Evolutionary conservation across 2,888 invertebrate species (phyloP), one percentile per base, ranked within the genome.

Genomic region (Callyntrura sp.): DNA sequence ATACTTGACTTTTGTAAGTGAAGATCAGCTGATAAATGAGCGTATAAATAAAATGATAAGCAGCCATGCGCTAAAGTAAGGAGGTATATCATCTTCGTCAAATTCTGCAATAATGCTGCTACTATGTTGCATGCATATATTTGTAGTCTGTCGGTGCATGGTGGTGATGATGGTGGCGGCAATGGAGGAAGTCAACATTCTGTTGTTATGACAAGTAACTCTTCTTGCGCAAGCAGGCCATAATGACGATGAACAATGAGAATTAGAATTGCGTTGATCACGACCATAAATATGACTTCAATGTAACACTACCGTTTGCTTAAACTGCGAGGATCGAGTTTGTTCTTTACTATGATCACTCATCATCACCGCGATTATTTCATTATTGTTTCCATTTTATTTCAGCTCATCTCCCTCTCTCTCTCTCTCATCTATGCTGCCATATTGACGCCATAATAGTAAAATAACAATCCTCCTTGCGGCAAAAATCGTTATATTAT

Each of bases 241-340:
- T 83, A 55, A 83, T 83, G 51, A 83, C 68, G 70, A 51, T 70
- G 70, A 48, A 28, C 48, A 9, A 68, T 68, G 68, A 68, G 43
- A 68, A 17, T 68, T 43, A 9, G 17, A 62, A n/a, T 25, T 11
- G 9, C 43, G 43, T 35, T 68, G 68, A 68, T 68, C 35, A 68
- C 43, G 43, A 68, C 28, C 28, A 65, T 83, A 25, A 68, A 48
- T 48, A 83, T 70, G 83, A 83, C 51, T 83, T 45, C 48, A 82
- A 65, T 82, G 65, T 82, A 62, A 82, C 48, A 51, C 51, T 11
- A 51, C 51, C 12, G n/a, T n/a, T n/a, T n/a, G n/a, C n/a, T n/a
- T n/a, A n/a, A 51, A 11, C 2, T 14, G 9, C 14, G 9, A 14
- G 9, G 14, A 8, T 23, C 8, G 3, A 60, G 8, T 23, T 62